Evolutionary conservation across 2,888 invertebrate genomes (phyloP).

Genomic region (Cenopis cana): DNA sequence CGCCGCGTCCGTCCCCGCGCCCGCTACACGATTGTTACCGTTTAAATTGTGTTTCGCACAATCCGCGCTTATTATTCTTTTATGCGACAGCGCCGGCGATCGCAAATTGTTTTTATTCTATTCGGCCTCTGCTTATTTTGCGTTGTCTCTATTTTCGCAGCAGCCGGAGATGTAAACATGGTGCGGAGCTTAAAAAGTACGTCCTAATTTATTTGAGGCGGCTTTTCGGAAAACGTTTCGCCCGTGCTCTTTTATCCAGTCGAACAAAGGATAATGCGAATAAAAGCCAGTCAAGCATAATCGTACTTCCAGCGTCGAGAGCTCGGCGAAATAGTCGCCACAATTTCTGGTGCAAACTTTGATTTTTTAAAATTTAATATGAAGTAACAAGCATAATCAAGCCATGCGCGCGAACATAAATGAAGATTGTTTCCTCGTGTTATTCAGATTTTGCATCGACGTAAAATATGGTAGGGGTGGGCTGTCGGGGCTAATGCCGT

Average conservation of each 20-base stretch:
- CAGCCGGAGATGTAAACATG: constrained; percentile 69
- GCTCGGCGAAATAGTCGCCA: constrained; percentile 71
- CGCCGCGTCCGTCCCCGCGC: constrained; percentile 51
- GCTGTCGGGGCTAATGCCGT: constrained; percentile 54
- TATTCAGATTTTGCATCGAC: constrained; percentile 37
- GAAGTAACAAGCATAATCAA: constrained; percentile 68
- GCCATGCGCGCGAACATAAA: constrained; percentile 49
- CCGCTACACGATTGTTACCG: constrained; percentile 71
- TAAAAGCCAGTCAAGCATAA: constrained; percentile 77
- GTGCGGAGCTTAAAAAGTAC: constrained; percentile 68
- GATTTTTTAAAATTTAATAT: constrained; percentile 71
- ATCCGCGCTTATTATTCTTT: constrained; percentile 75
- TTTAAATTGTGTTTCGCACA: constrained; percentile 77
- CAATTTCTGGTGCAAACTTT: constrained; percentile 71
- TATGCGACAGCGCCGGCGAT: constrained; percentile 57
- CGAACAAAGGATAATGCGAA: constrained; percentile 79
- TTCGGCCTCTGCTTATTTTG: constrained; percentile 61
- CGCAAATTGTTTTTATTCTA: constrained; percentile 65
- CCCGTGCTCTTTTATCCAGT: constrained; percentile 74
- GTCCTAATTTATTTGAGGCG: constrained; percentile 75
- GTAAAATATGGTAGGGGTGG: constrained; percentile 44
- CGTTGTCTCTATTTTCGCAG: constrained; percentile 69
- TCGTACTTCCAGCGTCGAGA: constrained; percentile 68
- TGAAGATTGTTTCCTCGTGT: constrained; percentile 45
- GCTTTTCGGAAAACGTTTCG: constrained; percentile 72